Conservation (phyloP, 2,797 vertebrate species). For the Liparis tanakae region DNA sequence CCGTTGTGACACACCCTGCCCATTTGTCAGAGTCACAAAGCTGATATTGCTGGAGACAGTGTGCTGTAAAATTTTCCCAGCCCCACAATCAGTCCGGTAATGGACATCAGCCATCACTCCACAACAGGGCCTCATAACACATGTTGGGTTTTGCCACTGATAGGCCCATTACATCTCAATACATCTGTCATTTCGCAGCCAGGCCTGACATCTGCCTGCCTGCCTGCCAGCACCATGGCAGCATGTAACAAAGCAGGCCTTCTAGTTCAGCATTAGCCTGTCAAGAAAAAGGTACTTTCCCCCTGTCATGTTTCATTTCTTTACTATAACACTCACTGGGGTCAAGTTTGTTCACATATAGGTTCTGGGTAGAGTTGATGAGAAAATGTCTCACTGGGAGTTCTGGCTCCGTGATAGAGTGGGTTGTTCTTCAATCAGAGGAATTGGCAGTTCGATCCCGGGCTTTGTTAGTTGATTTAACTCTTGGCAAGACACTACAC, state of each 20-base stretch:
- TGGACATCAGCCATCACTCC: conserved; percentile 53
- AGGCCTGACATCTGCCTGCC: conserved; percentile 20
- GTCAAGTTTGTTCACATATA: neutral
- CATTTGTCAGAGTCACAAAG: conserved; percentile 35
- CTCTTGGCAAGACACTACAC: neutral
- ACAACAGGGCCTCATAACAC: conserved; percentile 39
- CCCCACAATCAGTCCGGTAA: conserved; percentile 41
- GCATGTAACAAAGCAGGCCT: conserved; percentile 36
- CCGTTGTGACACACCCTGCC: conserved; percentile 5
- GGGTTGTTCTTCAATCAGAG: neutral
- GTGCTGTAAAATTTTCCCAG: conserved; percentile 35
- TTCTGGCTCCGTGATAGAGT: neutral
- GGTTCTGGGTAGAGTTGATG: conserved; percentile 26
- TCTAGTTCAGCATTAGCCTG: conserved; percentile 44
- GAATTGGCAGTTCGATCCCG: neutral
- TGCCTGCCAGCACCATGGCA: conserved; percentile 38
- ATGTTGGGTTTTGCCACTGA: conserved; percentile 45
- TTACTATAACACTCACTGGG: conserved; percentile 18
- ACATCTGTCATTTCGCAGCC: conserved; percentile 51
- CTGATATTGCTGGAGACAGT: conserved; percentile 31
- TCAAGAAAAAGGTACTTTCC: conserved; percentile 41
- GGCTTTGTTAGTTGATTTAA: neutral
- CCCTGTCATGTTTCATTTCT: conserved; percentile 26
- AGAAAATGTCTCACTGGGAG: conserved; percentile 14
- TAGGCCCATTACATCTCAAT: conserved; percentile 61